Evolutionary conservation across 2,888 invertebrate genomes (phyloP).

Genomic region (Yponomeuta cagnagella): DNA sequence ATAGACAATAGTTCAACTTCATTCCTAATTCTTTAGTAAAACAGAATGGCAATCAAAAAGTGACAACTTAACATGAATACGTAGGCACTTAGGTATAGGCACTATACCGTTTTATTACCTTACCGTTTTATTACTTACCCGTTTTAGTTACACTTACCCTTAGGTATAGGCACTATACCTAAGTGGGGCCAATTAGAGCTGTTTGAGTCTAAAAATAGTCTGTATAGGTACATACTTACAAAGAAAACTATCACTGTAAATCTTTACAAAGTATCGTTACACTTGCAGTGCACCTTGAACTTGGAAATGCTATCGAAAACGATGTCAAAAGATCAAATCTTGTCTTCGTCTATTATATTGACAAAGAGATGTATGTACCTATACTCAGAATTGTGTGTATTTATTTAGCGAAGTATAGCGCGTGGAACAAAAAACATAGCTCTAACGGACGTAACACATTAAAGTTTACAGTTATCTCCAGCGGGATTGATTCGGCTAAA

Average conservation of each 20-base stretch:
- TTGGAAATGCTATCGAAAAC: neutral
- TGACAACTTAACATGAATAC: too few species aligned
- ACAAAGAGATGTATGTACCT: neutral
- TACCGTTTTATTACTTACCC: too few species aligned
- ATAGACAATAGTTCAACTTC: too few species aligned
- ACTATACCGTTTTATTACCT: too few species aligned
- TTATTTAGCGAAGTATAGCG: neutral
- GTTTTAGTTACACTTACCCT: too few species aligned
- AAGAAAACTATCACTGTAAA: neutral
- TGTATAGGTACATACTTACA: neutral
- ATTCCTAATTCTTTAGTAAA: neutral
- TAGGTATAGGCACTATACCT: neutral
- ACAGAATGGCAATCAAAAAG: neutral
- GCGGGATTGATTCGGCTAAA: constrained; percentile 28
- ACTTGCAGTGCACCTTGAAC: neutral
- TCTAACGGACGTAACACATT: constrained; percentile 51
- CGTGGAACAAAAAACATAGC: neutral
- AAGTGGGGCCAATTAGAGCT: neutral
- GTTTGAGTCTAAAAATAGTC: neutral
- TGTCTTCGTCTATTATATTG: neutral
- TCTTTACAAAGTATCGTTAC: neutral
- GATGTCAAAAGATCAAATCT: constrained; percentile 3
- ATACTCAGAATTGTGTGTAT: constrained; percentile 1
- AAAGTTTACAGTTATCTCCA: constrained; percentile 47
- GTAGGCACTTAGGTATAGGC: too few species aligned